Conservation (phyloP, 2,797 vertebrate species). For the Sebastes wilsoni region DNA sequence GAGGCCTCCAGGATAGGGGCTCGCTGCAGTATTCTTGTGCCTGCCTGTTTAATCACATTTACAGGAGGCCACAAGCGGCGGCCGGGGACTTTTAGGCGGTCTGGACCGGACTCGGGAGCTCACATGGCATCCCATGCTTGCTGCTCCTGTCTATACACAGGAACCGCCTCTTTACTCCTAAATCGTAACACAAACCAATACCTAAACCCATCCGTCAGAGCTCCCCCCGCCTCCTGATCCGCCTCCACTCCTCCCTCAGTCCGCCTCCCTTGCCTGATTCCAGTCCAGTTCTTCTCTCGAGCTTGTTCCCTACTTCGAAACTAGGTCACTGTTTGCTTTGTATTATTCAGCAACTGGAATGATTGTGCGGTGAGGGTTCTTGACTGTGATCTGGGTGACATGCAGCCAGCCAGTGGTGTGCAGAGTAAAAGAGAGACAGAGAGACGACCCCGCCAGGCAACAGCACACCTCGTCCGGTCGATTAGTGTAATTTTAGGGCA, state of each 20-base stretch:
- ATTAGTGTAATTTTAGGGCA: background rate
- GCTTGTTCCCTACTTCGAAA: conserved; percentile 87
- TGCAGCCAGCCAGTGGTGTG: conserved; percentile 51
- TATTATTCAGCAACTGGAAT: conserved; percentile 91
- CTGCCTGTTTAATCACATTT: conserved; percentile 82
- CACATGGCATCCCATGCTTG: conserved; percentile 46
- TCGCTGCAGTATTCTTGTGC: conserved; percentile 77
- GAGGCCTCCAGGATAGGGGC: conserved; percentile 71
- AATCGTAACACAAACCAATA: background rate
- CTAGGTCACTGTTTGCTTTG: conserved; percentile 97
- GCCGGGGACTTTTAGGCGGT: fast-evolving
- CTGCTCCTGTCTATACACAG: background rate
- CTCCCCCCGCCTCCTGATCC: background rate
- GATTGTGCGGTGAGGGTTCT: conserved; percentile 76
- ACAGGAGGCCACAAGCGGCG: conserved; percentile 46
- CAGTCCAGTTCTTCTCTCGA: conserved; percentile 81
- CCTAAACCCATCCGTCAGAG: background rate
- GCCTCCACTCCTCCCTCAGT: background rate
- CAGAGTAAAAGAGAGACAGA: background rate
- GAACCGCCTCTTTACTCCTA: background rate
- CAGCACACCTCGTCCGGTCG: conserved; percentile 1
- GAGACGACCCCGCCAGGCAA: conserved; percentile 3
- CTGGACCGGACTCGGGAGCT: conserved; percentile 42
- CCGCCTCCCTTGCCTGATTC: conserved; percentile 4
- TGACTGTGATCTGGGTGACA: conserved; percentile 75